Percentiles rank a stretch among this genome's conserved stretches.
Conservation (phyloP, 2,113 vertebrate species). For the Lynx canadensis region DNA sequence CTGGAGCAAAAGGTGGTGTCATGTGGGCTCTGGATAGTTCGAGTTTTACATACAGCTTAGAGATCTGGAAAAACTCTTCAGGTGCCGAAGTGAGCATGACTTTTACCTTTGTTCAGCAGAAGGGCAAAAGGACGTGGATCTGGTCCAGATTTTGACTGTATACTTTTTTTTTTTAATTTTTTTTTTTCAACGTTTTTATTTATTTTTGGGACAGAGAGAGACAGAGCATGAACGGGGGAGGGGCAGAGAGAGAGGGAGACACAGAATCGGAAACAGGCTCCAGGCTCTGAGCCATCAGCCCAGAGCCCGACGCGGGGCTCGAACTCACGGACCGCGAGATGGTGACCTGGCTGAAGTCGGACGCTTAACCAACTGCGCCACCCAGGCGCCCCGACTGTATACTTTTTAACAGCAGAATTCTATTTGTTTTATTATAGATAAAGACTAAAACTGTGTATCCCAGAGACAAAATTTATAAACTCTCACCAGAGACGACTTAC, state of each 20-base stretch:
- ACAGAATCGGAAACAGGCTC: too few relatives aligned
- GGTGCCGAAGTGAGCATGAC: constrained; percentile 76
- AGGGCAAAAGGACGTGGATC: neutral
- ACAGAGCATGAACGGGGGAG: too few relatives aligned
- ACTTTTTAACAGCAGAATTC: neutral
- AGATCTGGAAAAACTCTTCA: constrained; percentile 83
- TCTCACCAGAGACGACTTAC: constrained; percentile 82
- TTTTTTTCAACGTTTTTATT: too few relatives aligned
- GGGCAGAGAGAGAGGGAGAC: too few relatives aligned
- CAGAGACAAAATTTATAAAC: constrained; percentile 51
- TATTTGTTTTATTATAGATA: constrained; percentile 60
- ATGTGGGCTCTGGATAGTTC: constrained; percentile 63
- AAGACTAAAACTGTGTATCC: neutral
- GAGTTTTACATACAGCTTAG: constrained; percentile 65
- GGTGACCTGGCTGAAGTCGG: too few relatives aligned
- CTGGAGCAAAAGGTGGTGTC: constrained; percentile 60
- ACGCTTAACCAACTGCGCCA: too few relatives aligned
- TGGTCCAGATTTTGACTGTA: neutral
- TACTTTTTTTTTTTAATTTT: too few relatives aligned
- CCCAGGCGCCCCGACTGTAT: too few relatives aligned
- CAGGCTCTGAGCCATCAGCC: too few relatives aligned
- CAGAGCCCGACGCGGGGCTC: too few relatives aligned
- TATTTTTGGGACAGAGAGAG: too few relatives aligned
- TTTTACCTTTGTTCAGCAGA: neutral
- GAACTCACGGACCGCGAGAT: too few relatives aligned